Percentiles rank a stretch among this genome's conserved stretches.
These are phyloP conservation scores for Lordiphosa mommai DNA, from an alignment of 1,140 invertebrate genomes.

Conservation along the genomic window DNA sequence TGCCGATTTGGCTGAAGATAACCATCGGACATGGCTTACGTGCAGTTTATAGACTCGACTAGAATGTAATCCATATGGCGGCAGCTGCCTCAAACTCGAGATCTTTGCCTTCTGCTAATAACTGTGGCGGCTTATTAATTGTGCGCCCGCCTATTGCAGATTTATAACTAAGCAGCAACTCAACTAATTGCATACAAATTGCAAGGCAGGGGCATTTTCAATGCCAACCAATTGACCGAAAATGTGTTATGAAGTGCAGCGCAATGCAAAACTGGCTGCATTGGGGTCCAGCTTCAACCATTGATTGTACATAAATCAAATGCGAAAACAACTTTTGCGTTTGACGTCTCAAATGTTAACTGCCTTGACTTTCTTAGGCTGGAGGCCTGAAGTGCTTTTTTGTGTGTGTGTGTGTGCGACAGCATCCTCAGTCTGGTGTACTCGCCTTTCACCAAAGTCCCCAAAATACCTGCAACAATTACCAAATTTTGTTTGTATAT, in stretches of 20 bases:
- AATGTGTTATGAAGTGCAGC: constrained; percentile 25
- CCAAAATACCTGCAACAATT: constrained; percentile 50
- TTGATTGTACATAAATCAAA: constrained; percentile 60
- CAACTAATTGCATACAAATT: constrained; percentile 63
- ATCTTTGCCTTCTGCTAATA: constrained; percentile 23
- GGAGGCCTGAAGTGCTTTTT: constrained; percentile 22
- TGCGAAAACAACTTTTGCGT: constrained; percentile 48
- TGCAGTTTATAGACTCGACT: constrained; percentile 59
- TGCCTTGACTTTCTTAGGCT: constrained; percentile 62
- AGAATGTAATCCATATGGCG: constrained; percentile 51
- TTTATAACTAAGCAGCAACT: constrained; percentile 35
- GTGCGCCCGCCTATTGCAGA: constrained; percentile 49
- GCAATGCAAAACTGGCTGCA: constrained; percentile 47
- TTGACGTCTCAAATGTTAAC: constrained; percentile 40
- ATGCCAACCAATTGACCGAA: constrained; percentile 52
- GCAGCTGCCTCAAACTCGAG: constrained; percentile 32
- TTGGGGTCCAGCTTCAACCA: constrained; percentile 11
- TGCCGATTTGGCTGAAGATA: constrained; percentile 23
- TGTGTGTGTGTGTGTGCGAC: too few species aligned
- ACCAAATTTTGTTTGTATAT: constrained; percentile 42
- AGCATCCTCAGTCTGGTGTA: constrained; percentile 35
- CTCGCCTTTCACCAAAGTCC: constrained; percentile 42
- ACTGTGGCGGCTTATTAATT: constrained; percentile 65
- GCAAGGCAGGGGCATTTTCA: constrained; percentile 42
- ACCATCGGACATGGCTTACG: constrained; percentile 57